A percentile compares a stretch with the other conserved stretches of the same genome.
phyloP scores from a whole-genome alignment of 2,113 vertebrate genomes.

The Okapia johnstoni region DNA sequence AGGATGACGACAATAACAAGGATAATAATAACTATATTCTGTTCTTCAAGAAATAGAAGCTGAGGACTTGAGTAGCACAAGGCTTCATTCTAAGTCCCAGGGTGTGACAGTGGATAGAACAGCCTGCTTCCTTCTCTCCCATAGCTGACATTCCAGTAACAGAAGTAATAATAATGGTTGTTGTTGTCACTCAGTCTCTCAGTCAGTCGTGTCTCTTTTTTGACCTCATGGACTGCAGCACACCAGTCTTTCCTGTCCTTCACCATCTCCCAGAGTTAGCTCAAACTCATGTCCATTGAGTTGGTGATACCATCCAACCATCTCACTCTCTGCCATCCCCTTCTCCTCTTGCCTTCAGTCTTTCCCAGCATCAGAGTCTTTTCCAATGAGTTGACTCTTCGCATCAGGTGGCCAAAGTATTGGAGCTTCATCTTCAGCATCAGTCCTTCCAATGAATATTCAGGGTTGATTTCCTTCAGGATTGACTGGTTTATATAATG shows the following conservation, averaged over 20 bases:
- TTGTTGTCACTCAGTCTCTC: not conserved
- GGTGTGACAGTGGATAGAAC: accelerated
- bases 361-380: not conserved
- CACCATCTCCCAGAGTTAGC: not conserved
- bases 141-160: accelerated
- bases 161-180: not conserved
- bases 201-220: not conserved
- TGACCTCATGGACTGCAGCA: not conserved
- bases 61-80: accelerated
- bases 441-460: not conserved
- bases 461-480: not conserved
- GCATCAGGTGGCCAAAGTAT: not conserved
- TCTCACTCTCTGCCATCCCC: not conserved
- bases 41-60: too few species aligned
- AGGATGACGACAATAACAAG: not conserved
- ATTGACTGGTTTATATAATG: not conserved
- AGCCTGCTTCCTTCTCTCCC: accelerated
- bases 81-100: too few species aligned
- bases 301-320: not conserved
- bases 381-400: not conserved
- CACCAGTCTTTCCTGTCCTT: not conserved
- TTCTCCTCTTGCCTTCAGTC: not conserved
- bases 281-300: not conserved
- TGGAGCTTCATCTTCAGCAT: not conserved
- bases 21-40: too few species aligned